Evolutionary conservation across 2,888 invertebrate genomes (phyloP), one percentile per base, ranked within the genome.

Genomic region (Melolontha melolontha): DNA sequence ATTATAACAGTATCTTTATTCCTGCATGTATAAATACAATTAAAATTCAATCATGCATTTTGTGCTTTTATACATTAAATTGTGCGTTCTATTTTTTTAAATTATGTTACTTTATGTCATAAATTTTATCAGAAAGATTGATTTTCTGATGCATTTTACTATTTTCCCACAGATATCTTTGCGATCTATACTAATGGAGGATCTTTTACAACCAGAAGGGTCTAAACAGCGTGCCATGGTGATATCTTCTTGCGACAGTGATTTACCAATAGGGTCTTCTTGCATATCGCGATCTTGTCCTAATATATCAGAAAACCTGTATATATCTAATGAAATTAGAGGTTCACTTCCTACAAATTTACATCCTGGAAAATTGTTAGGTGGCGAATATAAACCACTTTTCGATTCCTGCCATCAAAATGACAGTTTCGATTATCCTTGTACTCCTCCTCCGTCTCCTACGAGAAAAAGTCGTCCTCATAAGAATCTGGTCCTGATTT

Each of bases 171-270:
- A 91, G 87, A 90, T 95, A 11, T 91, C 94, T 0, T 84, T 97
- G 6, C 90, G 93, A 73, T 94, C 96, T 0, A 88, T 97, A 17
- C 87, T 93, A 2, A 94, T 97, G 92, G 96, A 97, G 81, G 97
- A 97, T 84, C 86, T 97, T 2, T 87, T 93, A 6, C 91, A 92
- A 77, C 89, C 91, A 1, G 87, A 89, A 16, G 91, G 91, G 49
- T 93, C 94, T 0, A 90, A 90, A 75, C 93, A 95, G 83, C 89
- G 96, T 40, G 90, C 90, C 79, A 91, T 97, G 87, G 93, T 97
- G 81, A 89, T 92, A 70, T 95, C 94, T 0, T 89, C 87, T 73
- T 79, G 84, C 79, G 80, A 84, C 79, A 73, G 85, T 80, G 80
- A 81, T 41, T 69, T 76, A 4, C 79, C 81, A 2, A 69, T 73